Conservation (phyloP, 2,797 vertebrate species). For the Sylvia borin region DNA sequence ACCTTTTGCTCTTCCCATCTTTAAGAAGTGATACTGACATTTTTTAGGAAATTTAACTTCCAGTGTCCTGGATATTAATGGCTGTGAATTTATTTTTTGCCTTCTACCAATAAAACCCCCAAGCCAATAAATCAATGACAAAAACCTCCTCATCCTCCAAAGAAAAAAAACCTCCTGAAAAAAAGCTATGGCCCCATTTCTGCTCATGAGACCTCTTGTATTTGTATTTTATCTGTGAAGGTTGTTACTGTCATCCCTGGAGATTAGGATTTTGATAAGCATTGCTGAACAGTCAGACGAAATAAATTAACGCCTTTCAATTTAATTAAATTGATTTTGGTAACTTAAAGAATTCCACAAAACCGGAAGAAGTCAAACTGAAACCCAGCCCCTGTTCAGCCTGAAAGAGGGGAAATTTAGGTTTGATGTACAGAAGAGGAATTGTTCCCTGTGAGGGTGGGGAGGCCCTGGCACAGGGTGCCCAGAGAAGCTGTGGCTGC, state of each 20-base stretch:
- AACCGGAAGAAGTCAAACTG: neutral
- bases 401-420: too few species aligned
- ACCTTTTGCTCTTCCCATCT: neutral
- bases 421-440: neutral
- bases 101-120: neutral
- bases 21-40: neutral
- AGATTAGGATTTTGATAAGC: neutral
- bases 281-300: neutral
- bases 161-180: neutral
- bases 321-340: neutral
- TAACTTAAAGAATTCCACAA: neutral
- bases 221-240: neutral
- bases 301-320: neutral
- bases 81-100: neutral
- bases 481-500: neutral
- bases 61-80: neutral
- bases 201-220: fast-evolving
- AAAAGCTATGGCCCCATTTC: fast-evolving
- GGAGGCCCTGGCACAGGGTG: neutral
- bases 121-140: fast-evolving
- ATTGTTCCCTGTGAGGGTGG: fast-evolving
- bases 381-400: neutral
- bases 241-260: neutral
- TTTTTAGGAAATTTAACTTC: neutral
- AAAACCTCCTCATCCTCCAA: neutral